Base-by-base conservation (phyloP, 2,113 vertebrate species). In the Cebidichthys violaceus region DNA sequence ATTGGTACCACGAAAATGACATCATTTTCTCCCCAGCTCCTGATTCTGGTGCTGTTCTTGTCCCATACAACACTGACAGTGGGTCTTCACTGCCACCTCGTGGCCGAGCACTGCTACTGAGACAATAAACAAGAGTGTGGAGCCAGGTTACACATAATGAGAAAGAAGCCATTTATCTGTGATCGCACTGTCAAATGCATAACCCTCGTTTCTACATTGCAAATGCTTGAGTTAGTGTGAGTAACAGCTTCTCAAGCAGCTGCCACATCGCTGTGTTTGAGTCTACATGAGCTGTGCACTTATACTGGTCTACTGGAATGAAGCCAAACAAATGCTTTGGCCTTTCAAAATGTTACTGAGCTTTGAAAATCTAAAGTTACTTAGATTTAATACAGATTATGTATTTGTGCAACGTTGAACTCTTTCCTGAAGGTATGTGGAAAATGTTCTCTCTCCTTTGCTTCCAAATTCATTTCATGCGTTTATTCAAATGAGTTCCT, bases 11-110 rank as follows among this genome's bases (percentile, higher is more conserved):
- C 59, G 33, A 29, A 3, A 9, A 22, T 1, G 2, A 13, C 2
- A 18, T 50, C 0, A 11, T 64, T 37, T 15, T 24, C n/a, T 6
- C 20, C 29, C 54, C 20, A 57, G 35, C 15, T 75, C 1, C 35
- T 72, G 39, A 13, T 18, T 11, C 24, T 59, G 55, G 47, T 14
- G 0, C 20, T 37, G 45, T 5, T 24, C 20, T 1, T 0, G 54
- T 29, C 4, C 55, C 29, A 54, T 4, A 11, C 17, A 43, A 64
- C n/a, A 37, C 45, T 67, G 35, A 33, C 8, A 20, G 52, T 67
- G 33, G 73, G 18, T 50, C 80, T 89, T 75, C 11, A 91, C 80
- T 92, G 86, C 88, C 89, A 85, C 52, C 91, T 66, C 8, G 1
- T 89, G 92, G 91, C 50, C 7, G 74, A 52, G 47, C 0, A 7